Evolutionary conservation across 2,888 invertebrate species (phyloP).

Genomic region (Koerneria pararmatus): DNA sequence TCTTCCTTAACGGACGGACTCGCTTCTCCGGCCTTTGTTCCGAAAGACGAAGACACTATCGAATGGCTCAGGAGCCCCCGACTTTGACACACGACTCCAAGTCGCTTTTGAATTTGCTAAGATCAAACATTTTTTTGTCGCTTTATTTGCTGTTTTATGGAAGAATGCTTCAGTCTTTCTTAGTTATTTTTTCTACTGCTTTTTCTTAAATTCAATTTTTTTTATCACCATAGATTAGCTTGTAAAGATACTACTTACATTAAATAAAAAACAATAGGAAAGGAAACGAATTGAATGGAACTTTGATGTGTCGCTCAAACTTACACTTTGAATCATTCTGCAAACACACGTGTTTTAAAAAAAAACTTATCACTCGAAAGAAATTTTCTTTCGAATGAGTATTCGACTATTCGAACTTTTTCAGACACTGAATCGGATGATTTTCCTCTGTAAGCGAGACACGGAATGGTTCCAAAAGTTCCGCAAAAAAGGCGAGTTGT

Average conservation of each 20-base stretch:
- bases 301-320: neutral
- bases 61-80: conserved; percentile 33
- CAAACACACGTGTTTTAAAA: too few relatives aligned
- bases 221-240: too few relatives aligned
- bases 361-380: neutral
- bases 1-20: conserved; percentile 26
- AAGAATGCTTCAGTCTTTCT: neutral
- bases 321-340: too few relatives aligned
- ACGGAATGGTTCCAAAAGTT: conserved; percentile 40
- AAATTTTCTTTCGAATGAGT: neutral
- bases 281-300: neutral
- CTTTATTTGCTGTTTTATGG: neutral
- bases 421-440: conserved; percentile 40
- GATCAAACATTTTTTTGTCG: neutral
- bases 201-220: conserved; percentile 5
- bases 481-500: conserved; percentile 48
- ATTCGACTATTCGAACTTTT: neutral
- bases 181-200: neutral
- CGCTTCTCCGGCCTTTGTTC: conserved; percentile 36
- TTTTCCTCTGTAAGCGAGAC: conserved; percentile 33
- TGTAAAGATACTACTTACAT: too few relatives aligned
- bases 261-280: neutral
- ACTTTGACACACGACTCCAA: conserved; percentile 39
- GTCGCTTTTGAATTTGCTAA: conserved; percentile 20
- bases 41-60: conserved; percentile 35